A percentile compares a stretch with the other conserved stretches of the same genome.
Conservation (phyloP, 2,797 vertebrate genomes). For the Pteronotus mesoamericanus region DNA sequence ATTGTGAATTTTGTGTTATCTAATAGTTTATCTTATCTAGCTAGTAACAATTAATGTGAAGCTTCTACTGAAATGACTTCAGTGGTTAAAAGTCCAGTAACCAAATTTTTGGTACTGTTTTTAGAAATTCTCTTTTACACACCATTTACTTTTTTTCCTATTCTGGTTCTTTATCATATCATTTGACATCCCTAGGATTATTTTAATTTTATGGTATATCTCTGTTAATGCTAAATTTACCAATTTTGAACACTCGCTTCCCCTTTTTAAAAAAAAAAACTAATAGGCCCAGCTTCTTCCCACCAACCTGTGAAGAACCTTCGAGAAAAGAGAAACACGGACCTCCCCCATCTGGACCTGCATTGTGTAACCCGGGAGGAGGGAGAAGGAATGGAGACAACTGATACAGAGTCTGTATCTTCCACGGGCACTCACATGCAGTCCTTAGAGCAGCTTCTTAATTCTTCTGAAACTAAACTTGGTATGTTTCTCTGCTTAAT, state of each 20-base stretch:
- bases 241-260: not conserved
- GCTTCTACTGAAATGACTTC: not conserved
- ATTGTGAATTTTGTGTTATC: not conserved
- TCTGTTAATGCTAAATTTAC: not conserved
- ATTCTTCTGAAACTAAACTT: constrained; percentile 87
- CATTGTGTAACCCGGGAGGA: constrained; percentile 92
- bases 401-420: constrained; percentile 89
- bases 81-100: not conserved
- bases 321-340: constrained; percentile 84
- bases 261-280: not conserved
- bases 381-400: constrained; percentile 98
- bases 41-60: not conserved
- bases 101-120: not conserved
- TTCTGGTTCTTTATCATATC: not conserved
- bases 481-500: constrained; percentile 63
- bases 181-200: not conserved
- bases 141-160: constrained; percentile 5
- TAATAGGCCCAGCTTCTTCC: constrained; percentile 80
- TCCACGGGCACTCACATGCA: constrained; percentile 83
- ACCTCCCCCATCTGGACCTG: constrained; percentile 87
- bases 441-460: constrained; percentile 95
- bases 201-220: not conserved
- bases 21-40: not conserved
- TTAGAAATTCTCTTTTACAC: constrained; percentile 5
- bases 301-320: constrained; percentile 84